These are phyloP conservation scores for Thymelicus sylvestris DNA, from an alignment of 2,888 invertebrate genomes.

Conservation along the genomic window DNA sequence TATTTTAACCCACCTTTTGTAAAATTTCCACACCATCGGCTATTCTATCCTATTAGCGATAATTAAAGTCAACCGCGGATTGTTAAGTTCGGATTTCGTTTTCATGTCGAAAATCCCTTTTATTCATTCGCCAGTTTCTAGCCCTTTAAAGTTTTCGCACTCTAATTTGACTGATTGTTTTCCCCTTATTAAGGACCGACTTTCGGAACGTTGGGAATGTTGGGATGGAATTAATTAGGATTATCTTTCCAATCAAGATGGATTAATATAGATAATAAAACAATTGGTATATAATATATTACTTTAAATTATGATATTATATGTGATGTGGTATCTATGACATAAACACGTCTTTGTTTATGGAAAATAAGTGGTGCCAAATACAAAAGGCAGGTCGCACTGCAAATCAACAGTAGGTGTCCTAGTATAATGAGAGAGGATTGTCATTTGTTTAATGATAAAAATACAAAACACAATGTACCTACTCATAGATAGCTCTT, in stretches of 20 bases:
- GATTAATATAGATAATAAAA: not conserved
- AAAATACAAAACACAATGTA: too few species aligned
- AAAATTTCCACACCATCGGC: conserved; percentile 65
- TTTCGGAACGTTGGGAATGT: conserved; percentile 25
- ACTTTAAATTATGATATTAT: too few species aligned
- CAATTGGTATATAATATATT: not conserved
- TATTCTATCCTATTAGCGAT: conserved; percentile 70
- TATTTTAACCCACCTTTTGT: not conserved
- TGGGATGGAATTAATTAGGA: conserved; percentile 20
- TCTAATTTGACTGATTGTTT: conserved; percentile 28
- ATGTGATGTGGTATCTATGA: too few species aligned
- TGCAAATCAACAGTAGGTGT: too few species aligned
- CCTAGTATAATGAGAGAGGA: too few species aligned
- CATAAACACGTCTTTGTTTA: too few species aligned
- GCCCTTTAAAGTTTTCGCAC: conserved; percentile 22
- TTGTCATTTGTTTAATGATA: too few species aligned
- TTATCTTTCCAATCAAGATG: conserved; percentile 10
- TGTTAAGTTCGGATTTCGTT: conserved; percentile 60
- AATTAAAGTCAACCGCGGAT: conserved; percentile 68
- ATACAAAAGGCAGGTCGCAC: too few species aligned
- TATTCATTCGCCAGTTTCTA: conserved; percentile 20
- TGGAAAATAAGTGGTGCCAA: too few species aligned
- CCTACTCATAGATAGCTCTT: too few species aligned
- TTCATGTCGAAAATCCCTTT: conserved; percentile 53
- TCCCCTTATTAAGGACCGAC: conserved; percentile 23